Evolutionary conservation across 1,140 invertebrate species (phyloP), one percentile per base, ranked within the genome.

Genomic region (Thalassaphorura encarpata): DNA sequence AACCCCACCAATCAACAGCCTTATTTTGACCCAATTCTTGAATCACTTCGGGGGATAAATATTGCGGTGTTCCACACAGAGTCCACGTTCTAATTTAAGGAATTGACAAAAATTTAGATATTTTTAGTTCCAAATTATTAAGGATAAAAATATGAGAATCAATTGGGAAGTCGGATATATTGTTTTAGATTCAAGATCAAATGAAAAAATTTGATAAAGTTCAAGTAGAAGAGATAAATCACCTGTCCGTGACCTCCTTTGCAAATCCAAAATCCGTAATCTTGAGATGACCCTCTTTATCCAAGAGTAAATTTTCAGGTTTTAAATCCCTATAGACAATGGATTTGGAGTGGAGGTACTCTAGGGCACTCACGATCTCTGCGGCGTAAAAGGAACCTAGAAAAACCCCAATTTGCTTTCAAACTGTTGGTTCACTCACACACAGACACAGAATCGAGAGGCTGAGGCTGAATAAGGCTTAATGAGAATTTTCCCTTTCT

Each of bases 201-300:
- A n/a, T n/a, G n/a, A n/a, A n/a, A n/a, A n/a, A n/a, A n/a, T n/a
- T n/a, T n/a, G n/a, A 40, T 51, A 28, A n/a, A 24, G 31, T 23
- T n/a, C 29, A 42, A 51, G 45, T 29, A 26, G 31, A 66, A 78
- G 76, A 82, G 26, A 40, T 53, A 33, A n/a, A 26, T 39, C 66
- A 78, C 77, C 77, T 82, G 72, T 96, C 91, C 5, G 80, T 81
- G 19, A 97, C 72, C 67, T 89, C 88, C 72, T 97, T 97, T 8
- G 93, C 91, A 70, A 97, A 97, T 27, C 93, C 93, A 72, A 97
- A 97, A 72, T 97, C 93, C 11, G 91, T 96, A 52, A 97, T 91
- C 73, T 96, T 96, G 54, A 97, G 73, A 71, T 97, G 93, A 0
- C 94, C 94, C 64, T 94, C 86, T 62, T 78, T 79, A 67, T 94